Evolutionary conservation across 1,140 invertebrate genomes (phyloP), one percentile per base, ranked within the genome.

Genomic region (Aphaenogaster rudis): DNA sequence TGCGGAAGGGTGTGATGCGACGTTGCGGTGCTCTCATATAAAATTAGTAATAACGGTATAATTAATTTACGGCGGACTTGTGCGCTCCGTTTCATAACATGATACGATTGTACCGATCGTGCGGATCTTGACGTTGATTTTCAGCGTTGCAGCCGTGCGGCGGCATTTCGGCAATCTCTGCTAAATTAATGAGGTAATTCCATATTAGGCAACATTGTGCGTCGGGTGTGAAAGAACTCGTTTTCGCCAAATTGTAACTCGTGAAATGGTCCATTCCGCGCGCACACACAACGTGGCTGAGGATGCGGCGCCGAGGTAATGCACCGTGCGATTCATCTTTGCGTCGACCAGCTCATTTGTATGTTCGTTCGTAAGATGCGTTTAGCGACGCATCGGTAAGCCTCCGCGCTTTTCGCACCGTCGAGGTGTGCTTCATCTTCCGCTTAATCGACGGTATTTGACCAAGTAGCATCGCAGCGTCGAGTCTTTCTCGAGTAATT

Each of bases 401-500:
- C 17, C 13, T 39, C 48, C 15, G n/a, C 21, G 69, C 79, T 74
- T 78, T 72, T 89, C 77, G 33, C 61, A 39, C 28, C 42, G 33
- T 13, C 42, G n/a, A 13, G 6, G 50, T 21, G 28, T 61, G 57
- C 74, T 91, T 80, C 77, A 48, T 91, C 81, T 88, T 86, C 50
- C 67, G 61, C 52, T 90, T 92, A 88, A 92, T 92, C 78, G 81
- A 85, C 67, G 86, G 64, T 84, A 85, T 82, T 90, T 88, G 79
- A 72, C 52, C 82, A 50, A 59, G 33, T 42, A 64, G 79, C 79
- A 54, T 79, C 15, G 59, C 28, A 28, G 54, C 72, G 67, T 52
- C 66, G 80, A 61, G 28, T 54, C 76, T 71, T 85, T 89, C 67
- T 28, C 59, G 80, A 79, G 86, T 86, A 92, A 93, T 93, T 91